phyloP scores from a whole-genome alignment of 1,140 invertebrate species.

The Luehdorfia chinensis region DNA sequence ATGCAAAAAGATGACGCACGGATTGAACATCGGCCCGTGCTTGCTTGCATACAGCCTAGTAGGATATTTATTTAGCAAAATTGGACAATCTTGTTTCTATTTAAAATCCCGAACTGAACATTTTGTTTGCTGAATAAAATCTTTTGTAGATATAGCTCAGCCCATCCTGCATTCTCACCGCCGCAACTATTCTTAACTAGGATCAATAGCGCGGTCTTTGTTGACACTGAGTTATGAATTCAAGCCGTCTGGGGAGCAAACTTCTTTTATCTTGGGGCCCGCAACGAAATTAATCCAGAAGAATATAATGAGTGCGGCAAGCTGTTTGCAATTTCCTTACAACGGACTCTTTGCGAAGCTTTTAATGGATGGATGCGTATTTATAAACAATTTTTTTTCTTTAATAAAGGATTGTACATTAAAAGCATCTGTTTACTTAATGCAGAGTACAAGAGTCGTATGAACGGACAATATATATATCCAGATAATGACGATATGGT shows the following conservation, averaged over 20 bases:
- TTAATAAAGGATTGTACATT: too few relatives aligned
- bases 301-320: slow-evolving; percentile 6
- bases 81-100: too few relatives aligned
- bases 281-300: slow-evolving; percentile 15
- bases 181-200: slow-evolving; percentile 13
- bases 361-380: not conserved
- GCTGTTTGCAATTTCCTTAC: slow-evolving; percentile 11
- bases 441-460: too few relatives aligned
- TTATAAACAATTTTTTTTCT: not conserved
- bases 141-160: slow-evolving; percentile 6
- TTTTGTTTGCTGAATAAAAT: slow-evolving; percentile 2
- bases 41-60: too few relatives aligned
- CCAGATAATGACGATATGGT: too few relatives aligned
- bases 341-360: not conserved
- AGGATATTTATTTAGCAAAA: too few relatives aligned
- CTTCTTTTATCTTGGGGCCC: slow-evolving; percentile 13
- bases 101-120: not conserved
- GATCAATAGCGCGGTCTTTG: slow-evolving; percentile 12
- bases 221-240: slow-evolving; percentile 15
- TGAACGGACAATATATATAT: too few relatives aligned
- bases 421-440: too few relatives aligned
- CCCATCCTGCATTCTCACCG: slow-evolving; percentile 11
- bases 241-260: slow-evolving; percentile 12
- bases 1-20: too few relatives aligned
- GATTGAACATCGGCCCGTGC: too few relatives aligned